Percentiles rank a stretch among this genome's conserved stretches.
Evolutionary conservation across 2,113 vertebrate genomes (phyloP).

Genomic region (Lampris incognitus): DNA sequence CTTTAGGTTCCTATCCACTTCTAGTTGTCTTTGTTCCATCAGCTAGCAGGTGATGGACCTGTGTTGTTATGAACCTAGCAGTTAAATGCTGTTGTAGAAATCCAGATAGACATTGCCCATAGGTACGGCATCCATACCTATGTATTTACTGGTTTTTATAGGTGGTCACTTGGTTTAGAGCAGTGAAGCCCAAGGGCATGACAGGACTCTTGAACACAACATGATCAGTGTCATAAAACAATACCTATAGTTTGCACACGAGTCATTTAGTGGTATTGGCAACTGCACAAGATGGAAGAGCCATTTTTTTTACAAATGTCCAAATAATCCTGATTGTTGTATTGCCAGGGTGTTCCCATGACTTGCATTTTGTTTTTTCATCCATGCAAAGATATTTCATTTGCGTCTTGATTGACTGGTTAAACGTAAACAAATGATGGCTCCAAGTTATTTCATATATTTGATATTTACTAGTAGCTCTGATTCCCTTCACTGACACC

Average conservation of each 20-base stretch:
- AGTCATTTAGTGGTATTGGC: constrained; percentile 19
- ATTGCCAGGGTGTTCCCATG: no score
- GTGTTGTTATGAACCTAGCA: constrained; percentile 32
- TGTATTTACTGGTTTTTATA: constrained; percentile 53
- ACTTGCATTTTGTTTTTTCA: background rate
- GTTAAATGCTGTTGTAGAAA: constrained; percentile 34
- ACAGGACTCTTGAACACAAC: constrained; percentile 48
- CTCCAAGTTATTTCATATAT: background rate
- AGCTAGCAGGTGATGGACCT: constrained; percentile 4
- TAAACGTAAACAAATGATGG: no score
- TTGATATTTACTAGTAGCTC: background rate
- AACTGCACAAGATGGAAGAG: constrained; percentile 32
- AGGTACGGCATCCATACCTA: constrained; percentile 30
- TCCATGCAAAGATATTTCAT: no score
- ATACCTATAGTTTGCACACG: constrained; percentile 53
- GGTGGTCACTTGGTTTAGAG: constrained; percentile 47
- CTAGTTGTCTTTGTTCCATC: constrained; percentile 29
- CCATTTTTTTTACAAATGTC: background rate
- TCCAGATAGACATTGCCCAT: constrained; percentile 5
- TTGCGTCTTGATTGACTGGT: no score
- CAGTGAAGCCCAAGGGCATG: constrained; percentile 47
- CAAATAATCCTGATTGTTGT: background rate
- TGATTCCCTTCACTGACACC: background rate
- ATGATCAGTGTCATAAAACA: constrained; percentile 55
- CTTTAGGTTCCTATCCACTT: constrained; percentile 52